Evolutionary conservation across 2,888 invertebrate species (phyloP).

Genomic region (Pharmacophagus antenor): DNA sequence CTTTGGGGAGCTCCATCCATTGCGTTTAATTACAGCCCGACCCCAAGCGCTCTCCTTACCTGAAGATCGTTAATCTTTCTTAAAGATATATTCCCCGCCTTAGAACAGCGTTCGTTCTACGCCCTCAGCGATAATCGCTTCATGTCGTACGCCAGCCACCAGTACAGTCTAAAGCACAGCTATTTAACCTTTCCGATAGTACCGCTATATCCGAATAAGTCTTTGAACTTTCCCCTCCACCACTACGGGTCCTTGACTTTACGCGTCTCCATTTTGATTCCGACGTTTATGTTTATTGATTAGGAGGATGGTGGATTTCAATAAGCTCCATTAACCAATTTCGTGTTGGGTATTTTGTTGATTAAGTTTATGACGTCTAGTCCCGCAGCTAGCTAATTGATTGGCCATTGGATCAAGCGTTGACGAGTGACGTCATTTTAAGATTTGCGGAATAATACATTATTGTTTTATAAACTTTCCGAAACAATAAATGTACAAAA

Average conservation of each 20-base stretch:
- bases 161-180: conserved; percentile 34
- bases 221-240: conserved; percentile 68
- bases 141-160: conserved; percentile 52
- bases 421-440: conserved; percentile 33
- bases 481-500: not conserved
- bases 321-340: conserved; percentile 77
- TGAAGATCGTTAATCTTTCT: conserved; percentile 80
- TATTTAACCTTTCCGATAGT: conserved; percentile 50
- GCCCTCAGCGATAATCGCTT: conserved; percentile 68
- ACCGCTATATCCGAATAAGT: conserved; percentile 56
- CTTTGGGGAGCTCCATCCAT: conserved; percentile 75
- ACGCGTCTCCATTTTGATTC: conserved; percentile 62
- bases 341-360: conserved; percentile 57
- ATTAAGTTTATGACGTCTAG: conserved; percentile 59
- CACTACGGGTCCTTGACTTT: conserved; percentile 56
- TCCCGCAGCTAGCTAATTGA: conserved; percentile 52
- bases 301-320: conserved; percentile 65
- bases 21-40: conserved; percentile 78
- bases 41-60: conserved; percentile 69
- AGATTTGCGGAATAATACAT: not conserved
- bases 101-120: conserved; percentile 56
- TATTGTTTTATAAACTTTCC: not conserved
- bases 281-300: conserved; percentile 77
- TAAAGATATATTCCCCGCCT: conserved; percentile 75
- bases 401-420: conserved; percentile 50